These are phyloP conservation scores for Panurus biarmicus DNA, from an alignment of 2,113 vertebrate genomes.

Conservation along the genomic window DNA sequence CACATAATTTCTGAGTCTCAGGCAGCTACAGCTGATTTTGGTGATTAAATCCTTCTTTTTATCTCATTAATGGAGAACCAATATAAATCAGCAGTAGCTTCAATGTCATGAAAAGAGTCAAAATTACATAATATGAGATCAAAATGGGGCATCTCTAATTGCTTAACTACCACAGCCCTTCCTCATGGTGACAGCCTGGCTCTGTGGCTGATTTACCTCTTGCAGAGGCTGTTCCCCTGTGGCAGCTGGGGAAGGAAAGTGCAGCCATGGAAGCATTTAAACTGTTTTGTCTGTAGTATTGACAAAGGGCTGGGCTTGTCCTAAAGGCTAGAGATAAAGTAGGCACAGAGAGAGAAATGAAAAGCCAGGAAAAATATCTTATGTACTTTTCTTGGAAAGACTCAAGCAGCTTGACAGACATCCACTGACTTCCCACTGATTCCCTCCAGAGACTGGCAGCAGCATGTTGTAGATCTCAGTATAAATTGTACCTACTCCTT, in stretches of 20 bases:
- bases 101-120: not conserved
- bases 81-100: not conserved
- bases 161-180: not conserved
- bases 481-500: not conserved
- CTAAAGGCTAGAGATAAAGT: not conserved
- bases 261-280: not conserved
- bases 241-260: not conserved
- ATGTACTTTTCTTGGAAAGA: not conserved
- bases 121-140: not conserved
- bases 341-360: not conserved
- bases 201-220: not conserved
- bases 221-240: not conserved
- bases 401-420: not conserved
- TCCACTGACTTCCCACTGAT: not conserved
- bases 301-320: not conserved
- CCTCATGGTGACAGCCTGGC: not conserved
- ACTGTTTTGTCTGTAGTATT: not conserved
- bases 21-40: not conserved
- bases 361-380: not conserved
- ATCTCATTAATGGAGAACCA: not conserved
- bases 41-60: not conserved
- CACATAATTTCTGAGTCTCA: not conserved
- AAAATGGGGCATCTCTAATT: not conserved
- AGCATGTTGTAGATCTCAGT: not conserved
- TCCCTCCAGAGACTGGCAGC: not conserved